phyloP scores from a whole-genome alignment of 2,113 vertebrate genomes.

The Semnornis frantzii region DNA sequence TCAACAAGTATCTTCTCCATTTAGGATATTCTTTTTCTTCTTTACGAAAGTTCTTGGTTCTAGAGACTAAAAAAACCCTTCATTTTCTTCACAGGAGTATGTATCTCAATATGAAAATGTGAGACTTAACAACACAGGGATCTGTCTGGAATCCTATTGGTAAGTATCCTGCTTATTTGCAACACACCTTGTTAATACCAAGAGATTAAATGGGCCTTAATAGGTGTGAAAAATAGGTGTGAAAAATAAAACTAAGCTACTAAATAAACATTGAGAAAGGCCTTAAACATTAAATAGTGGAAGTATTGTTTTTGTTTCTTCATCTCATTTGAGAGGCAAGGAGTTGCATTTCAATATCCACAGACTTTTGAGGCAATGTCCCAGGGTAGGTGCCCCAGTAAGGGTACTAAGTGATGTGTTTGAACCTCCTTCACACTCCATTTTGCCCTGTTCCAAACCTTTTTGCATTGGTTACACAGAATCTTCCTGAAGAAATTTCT shows the following conservation, averaged over 20 bases:
- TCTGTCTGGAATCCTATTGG: background rate
- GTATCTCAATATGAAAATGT: background rate
- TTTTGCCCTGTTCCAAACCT: background rate
- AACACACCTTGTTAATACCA: background rate
- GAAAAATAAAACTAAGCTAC: slow-evolving; percentile 11
- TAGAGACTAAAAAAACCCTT: background rate
- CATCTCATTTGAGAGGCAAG: background rate
- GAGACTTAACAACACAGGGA: background rate
- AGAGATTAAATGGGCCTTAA: background rate
- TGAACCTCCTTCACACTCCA: background rate
- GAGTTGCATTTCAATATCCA: background rate
- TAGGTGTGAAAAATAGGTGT: background rate
- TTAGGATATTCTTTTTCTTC: background rate
- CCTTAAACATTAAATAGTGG: background rate
- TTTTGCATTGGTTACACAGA: background rate
- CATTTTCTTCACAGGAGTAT: background rate
- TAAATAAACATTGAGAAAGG: background rate
- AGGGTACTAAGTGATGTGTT: background rate
- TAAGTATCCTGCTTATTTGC: background rate
- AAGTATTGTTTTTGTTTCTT: background rate
- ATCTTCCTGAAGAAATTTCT: background rate
- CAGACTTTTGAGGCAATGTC: background rate
- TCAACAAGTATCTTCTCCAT: background rate
- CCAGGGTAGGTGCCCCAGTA: background rate
- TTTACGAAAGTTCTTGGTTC: background rate